Evolutionary conservation across 2,113 vertebrate species (phyloP).

Genomic region (Puffinus mauretanicus): DNA sequence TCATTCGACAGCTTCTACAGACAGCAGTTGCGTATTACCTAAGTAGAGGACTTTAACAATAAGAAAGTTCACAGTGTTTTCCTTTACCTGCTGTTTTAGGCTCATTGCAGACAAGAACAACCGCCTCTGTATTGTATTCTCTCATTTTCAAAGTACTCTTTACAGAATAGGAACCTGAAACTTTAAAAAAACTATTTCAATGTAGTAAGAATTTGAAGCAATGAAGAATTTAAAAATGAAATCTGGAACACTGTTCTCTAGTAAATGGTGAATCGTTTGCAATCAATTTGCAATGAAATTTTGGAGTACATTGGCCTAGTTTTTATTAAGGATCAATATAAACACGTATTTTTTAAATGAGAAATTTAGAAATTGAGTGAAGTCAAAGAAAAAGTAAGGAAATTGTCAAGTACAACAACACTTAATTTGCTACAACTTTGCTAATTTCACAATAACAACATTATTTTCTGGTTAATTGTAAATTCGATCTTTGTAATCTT

Average conservation of each 20-base stretch:
- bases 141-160: background rate
- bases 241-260: background rate
- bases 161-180: background rate
- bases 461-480: background rate
- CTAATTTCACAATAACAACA: conserved; percentile 6
- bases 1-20: background rate
- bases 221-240: background rate
- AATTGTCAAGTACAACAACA: background rate
- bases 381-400: background rate
- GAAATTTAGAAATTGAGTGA: background rate
- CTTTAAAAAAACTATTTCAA: background rate
- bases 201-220: background rate
- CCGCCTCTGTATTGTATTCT: background rate
- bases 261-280: background rate
- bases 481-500: background rate
- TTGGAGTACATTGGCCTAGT: background rate
- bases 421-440: conserved; percentile 13
- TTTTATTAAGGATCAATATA: background rate
- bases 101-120: background rate
- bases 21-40: background rate
- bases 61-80: background rate
- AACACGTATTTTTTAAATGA: background rate
- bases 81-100: background rate
- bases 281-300: background rate
- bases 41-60: background rate